These are phyloP conservation scores for Prorops nasuta DNA, from an alignment of 1,140 invertebrate species.

Conservation along the genomic window DNA sequence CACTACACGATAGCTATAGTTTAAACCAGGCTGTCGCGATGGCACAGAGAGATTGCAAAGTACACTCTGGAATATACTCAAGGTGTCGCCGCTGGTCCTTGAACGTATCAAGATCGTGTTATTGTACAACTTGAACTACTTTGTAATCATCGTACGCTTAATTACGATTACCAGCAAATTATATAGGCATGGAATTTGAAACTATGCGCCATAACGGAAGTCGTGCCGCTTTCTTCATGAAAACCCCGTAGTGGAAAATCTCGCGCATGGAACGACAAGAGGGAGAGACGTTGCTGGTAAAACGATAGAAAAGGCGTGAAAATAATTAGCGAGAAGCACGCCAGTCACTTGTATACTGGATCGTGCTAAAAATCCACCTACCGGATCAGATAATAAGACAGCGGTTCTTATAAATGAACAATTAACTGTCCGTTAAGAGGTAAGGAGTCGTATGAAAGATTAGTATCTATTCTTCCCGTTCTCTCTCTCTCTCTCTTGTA, in stretches of 20 bases:
- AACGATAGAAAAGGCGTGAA: slow-evolving; percentile 5
- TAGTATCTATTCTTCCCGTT: slow-evolving; percentile 4
- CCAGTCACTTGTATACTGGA: too few species aligned
- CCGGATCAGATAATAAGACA: slow-evolving; percentile 16
- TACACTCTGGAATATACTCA: slow-evolving; percentile 33
- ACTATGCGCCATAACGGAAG: too few species aligned
- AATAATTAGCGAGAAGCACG: slow-evolving; percentile 6
- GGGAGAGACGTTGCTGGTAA: not conserved
- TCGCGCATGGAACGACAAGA: slow-evolving; percentile 11
- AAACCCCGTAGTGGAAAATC: too few species aligned
- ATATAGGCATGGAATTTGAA: too few species aligned
- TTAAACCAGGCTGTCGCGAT: slow-evolving; percentile 45
- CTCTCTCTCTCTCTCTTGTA: not conserved
- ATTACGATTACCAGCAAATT: not conserved
- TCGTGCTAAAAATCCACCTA: too few species aligned
- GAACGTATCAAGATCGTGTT: slow-evolving; percentile 18
- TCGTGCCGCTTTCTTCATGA: too few species aligned
- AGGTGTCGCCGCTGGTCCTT: slow-evolving; percentile 27
- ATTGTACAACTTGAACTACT: not conserved
- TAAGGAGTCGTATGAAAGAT: slow-evolving; percentile 5
- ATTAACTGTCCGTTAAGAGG: slow-evolving; percentile 14
- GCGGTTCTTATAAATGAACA: slow-evolving; percentile 26
- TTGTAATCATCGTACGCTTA: not conserved
- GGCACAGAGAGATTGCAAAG: slow-evolving; percentile 49
- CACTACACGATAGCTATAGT: slow-evolving; percentile 42